Conservation (phyloP, 2,113 vertebrate species). For the Paradisaea rubra region DNA sequence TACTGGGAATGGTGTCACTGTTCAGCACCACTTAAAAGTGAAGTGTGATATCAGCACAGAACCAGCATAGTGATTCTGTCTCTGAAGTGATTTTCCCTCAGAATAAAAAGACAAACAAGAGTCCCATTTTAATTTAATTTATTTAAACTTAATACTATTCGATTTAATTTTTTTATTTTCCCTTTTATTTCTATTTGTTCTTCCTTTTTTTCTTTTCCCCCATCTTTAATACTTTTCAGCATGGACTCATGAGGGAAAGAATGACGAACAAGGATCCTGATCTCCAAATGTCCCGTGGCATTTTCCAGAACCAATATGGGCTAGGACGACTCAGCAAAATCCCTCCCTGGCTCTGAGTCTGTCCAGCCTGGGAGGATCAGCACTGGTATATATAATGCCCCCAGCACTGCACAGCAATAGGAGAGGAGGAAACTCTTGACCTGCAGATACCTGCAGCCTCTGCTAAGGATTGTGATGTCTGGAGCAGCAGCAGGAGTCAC, state of each 20-base stretch:
- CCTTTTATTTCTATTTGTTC: not conserved
- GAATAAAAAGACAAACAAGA: not conserved
- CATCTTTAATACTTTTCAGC: not conserved
- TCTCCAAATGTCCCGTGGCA: fast-evolving
- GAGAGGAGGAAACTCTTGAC: not conserved
- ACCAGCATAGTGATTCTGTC: fast-evolving
- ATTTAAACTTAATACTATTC: not conserved
- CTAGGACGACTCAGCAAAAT: not conserved
- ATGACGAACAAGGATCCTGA: not conserved
- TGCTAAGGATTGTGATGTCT: not conserved
- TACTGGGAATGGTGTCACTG: not conserved
- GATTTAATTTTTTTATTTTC: not conserved
- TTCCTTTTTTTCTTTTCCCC: fast-evolving
- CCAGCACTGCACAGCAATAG: not conserved
- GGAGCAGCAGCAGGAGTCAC: not conserved
- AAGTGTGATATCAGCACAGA: not conserved
- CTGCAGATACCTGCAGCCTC: not conserved
- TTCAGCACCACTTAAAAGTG: not conserved
- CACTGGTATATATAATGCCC: not conserved
- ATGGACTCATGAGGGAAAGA: not conserved
- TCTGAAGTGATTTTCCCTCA: not conserved
- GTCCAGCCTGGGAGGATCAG: not conserved
- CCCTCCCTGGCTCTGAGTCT: fast-evolving
- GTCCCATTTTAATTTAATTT: not conserved
- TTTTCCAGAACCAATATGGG: not conserved